These are phyloP conservation scores for Prietella phreatophila DNA, from an alignment of 2,113 vertebrate species.

Conservation along the genomic window DNA sequence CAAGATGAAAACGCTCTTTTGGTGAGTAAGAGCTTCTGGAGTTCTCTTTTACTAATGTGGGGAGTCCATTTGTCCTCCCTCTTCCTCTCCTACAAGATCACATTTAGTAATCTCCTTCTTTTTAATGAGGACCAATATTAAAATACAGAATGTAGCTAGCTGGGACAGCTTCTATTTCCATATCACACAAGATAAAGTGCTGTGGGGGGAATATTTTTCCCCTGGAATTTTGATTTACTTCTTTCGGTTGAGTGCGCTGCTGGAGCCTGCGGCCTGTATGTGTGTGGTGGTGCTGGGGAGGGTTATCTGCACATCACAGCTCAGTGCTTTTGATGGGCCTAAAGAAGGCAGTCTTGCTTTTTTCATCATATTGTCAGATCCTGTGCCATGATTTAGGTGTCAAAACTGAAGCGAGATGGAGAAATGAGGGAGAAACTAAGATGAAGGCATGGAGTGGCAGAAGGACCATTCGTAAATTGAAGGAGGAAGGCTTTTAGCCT, in stretches of 20 bases:
- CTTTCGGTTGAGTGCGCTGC: conserved; percentile 61
- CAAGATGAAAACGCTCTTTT: background rate
- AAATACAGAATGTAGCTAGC: conserved; percentile 68
- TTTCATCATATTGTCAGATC: conserved; percentile 50
- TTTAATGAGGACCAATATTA: conserved; percentile 76
- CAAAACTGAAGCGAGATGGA: conserved; percentile 30
- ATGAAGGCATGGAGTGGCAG: conserved; percentile 35
- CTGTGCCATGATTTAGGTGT: conserved; percentile 48
- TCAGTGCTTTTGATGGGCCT: conserved; percentile 48
- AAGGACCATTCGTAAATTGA: background rate
- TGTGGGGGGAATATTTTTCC: conserved; percentile 65
- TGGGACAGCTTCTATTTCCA: conserved; percentile 75
- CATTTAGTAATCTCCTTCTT: conserved; percentile 59
- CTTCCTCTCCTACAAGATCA: conserved; percentile 61
- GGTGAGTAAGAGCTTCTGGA: background rate
- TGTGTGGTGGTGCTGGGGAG: conserved; percentile 30
- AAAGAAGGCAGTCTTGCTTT: conserved; percentile 46
- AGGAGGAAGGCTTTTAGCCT: background rate
- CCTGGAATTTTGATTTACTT: conserved; percentile 65
- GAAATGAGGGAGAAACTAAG: conserved; percentile 18
- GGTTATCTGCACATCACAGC: conserved; percentile 37
- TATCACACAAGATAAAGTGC: conserved; percentile 64
- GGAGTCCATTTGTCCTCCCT: background rate
- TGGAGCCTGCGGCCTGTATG: conserved; percentile 49
- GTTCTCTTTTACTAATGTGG: conserved; percentile 32